phyloP scores from a whole-genome alignment of 2,113 vertebrate species.

The Pao palembangensis region DNA sequence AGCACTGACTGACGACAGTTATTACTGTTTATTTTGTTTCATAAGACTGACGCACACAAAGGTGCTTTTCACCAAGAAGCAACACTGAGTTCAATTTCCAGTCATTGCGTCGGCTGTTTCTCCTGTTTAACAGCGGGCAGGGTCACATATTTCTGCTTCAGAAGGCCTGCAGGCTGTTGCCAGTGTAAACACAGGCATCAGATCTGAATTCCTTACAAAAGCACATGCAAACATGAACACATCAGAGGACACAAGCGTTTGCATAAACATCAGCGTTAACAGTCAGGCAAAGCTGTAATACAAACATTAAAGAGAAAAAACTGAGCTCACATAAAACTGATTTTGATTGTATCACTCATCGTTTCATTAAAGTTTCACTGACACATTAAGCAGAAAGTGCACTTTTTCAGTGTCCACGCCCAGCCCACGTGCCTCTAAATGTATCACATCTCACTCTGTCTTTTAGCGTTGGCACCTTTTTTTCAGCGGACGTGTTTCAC shows the following conservation, averaged over 20 bases:
- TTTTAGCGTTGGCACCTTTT: slow-evolving; percentile 28
- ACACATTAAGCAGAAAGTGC: background rate
- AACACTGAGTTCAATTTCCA: background rate
- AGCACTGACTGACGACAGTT: no score
- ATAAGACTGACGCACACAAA: no score
- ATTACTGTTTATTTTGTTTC: no score
- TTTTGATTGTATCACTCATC: slow-evolving; percentile 21
- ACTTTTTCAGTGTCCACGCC: background rate
- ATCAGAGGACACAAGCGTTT: background rate
- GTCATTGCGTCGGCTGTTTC: background rate
- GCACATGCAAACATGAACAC: background rate
- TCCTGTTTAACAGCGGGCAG: background rate
- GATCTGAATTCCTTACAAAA: background rate
- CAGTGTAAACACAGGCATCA: slow-evolving; percentile 11
- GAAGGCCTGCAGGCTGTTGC: background rate
- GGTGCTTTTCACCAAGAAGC: no score
- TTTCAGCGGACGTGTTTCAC: slow-evolving; percentile 55
- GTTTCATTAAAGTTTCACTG: slow-evolving; percentile 28
- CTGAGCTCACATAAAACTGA: no score
- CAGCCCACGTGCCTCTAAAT: slow-evolving; percentile 7
- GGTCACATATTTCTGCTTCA: background rate
- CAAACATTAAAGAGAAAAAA: no score
- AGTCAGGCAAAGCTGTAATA: no score
- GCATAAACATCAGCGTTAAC: no score
- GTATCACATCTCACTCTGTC: slow-evolving; percentile 26